Evolutionary conservation across 2,113 vertebrate genomes (phyloP).

Genomic region (Catharus minimus): DNA sequence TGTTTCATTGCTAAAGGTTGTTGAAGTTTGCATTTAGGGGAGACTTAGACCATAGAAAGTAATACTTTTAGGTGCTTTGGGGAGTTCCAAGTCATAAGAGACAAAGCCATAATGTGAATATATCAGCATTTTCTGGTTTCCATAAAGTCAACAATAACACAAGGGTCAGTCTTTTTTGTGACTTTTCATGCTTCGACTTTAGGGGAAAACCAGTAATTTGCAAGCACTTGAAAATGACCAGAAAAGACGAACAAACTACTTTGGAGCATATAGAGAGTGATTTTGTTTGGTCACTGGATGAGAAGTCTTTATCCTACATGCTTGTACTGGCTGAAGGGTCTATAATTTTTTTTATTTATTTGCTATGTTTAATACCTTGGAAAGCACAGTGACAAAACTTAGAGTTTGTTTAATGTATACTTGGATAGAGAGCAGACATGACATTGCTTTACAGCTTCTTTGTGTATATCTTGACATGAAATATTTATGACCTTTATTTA

Average conservation of each 20-base stretch:
- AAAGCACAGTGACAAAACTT: not conserved
- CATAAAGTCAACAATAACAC: not conserved
- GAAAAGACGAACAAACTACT: not conserved
- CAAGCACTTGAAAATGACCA: not conserved
- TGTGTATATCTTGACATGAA: not conserved
- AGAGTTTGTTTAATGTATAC: not conserved
- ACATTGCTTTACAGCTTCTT: not conserved
- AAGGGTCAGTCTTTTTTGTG: not conserved
- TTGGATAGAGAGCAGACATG: not conserved
- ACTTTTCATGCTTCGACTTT: not conserved
- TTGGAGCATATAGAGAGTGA: not conserved
- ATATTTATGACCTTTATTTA: constrained; percentile 30
- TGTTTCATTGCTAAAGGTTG: not conserved
- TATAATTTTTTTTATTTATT: not conserved
- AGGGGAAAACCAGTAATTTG: not conserved
- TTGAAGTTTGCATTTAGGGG: not conserved
- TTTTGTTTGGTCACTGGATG: not conserved
- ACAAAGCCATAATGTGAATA: not conserved
- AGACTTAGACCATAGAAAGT: not conserved
- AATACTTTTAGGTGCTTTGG: not conserved
- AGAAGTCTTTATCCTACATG: not conserved
- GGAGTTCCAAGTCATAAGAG: not conserved
- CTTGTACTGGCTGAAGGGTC: not conserved
- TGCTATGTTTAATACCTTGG: not conserved
- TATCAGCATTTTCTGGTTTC: not conserved